These are phyloP conservation scores for Oncorhynchus keta DNA, from an alignment of 2,113 vertebrate species.

Conservation along the genomic window DNA sequence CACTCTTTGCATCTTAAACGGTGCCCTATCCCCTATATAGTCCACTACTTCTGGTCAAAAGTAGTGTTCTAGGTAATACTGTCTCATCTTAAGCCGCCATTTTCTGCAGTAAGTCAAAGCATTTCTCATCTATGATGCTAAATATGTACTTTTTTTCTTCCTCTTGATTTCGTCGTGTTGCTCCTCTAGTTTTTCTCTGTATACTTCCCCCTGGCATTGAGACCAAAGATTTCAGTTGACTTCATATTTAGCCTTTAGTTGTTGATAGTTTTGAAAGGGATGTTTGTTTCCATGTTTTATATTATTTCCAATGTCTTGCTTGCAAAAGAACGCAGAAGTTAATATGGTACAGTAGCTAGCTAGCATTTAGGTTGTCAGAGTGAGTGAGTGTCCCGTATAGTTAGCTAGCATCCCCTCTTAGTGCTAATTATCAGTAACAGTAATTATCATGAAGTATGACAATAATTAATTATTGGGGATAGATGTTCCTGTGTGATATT, in stretches of 20 bases:
- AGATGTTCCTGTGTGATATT: neutral
- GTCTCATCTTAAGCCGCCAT: too few relatives aligned
- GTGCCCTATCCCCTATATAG: too few relatives aligned
- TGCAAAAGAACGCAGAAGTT: slow-evolving; percentile 37
- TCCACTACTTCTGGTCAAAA: too few relatives aligned
- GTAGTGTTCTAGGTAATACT: too few relatives aligned
- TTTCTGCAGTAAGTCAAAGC: slow-evolving; percentile 17
- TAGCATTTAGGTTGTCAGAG: slow-evolving; percentile 10
- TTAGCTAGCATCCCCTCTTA: slow-evolving; percentile 4
- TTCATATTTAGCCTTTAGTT: slow-evolving; percentile 32
- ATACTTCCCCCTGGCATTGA: slow-evolving; percentile 49
- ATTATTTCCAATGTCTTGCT: slow-evolving; percentile 35
- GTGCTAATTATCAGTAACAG: neutral
- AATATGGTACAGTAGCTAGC: neutral
- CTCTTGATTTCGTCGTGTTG: neutral
- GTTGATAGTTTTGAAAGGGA: slow-evolving; percentile 36
- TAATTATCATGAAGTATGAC: neutral
- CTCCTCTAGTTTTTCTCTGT: slow-evolving; percentile 13
- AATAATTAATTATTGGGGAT: neutral
- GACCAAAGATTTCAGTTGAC: slow-evolving; percentile 77
- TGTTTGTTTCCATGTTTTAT: slow-evolving; percentile 16
- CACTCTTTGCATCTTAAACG: slow-evolving; percentile 20
- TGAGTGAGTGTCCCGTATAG: slow-evolving; percentile 12
- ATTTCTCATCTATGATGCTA: slow-evolving; percentile 17
- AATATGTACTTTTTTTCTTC: slow-evolving; percentile 25